A percentile compares a stretch with the other conserved stretches of the same genome.
phyloP scores from a whole-genome alignment of 2,888 invertebrate species.

The Leptinotarsa haldemani region DNA sequence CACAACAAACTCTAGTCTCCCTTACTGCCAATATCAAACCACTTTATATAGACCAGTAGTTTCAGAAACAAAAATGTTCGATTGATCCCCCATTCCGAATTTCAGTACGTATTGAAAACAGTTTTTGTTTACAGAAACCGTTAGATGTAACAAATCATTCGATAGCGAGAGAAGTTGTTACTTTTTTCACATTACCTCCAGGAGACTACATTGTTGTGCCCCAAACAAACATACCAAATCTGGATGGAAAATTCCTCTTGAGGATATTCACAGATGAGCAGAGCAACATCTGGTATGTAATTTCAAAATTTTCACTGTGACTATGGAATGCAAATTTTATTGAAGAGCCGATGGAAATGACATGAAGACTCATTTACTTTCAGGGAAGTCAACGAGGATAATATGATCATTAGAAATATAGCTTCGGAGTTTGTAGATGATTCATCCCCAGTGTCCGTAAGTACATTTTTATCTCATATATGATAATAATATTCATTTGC shows the following conservation, averaged over 20 bases:
- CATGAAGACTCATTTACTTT: slow-evolving; percentile 37
- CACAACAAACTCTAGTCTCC: too few relatives aligned
- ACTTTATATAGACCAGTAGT: too few relatives aligned
- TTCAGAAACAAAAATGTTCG: too few relatives aligned
- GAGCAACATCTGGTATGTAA: slow-evolving; percentile 75
- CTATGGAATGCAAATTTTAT: too few relatives aligned
- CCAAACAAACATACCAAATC: slow-evolving; percentile 76
- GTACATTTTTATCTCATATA: slow-evolving; percentile 38
- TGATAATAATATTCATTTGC: not conserved
- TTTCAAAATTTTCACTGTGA: not conserved
- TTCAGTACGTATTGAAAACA: not conserved
- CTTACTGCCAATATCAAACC: too few relatives aligned
- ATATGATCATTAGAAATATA: slow-evolving; percentile 75
- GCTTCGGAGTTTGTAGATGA: slow-evolving; percentile 73
- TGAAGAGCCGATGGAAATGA: too few relatives aligned
- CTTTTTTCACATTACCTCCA: slow-evolving; percentile 79
- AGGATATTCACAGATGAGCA: slow-evolving; percentile 79
- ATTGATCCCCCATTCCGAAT: not conserved
- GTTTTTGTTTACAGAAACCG: slow-evolving; percentile 67
- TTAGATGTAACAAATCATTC: slow-evolving; percentile 77
- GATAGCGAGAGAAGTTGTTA: slow-evolving; percentile 75
- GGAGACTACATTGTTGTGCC: slow-evolving; percentile 82
- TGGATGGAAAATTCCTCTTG: slow-evolving; percentile 78
- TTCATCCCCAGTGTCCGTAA: slow-evolving; percentile 68
- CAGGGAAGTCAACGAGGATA: slow-evolving; percentile 83